These are phyloP conservation scores for Zygaena filipendulae DNA, from an alignment of 2,888 invertebrate species.

Conservation along the genomic window DNA sequence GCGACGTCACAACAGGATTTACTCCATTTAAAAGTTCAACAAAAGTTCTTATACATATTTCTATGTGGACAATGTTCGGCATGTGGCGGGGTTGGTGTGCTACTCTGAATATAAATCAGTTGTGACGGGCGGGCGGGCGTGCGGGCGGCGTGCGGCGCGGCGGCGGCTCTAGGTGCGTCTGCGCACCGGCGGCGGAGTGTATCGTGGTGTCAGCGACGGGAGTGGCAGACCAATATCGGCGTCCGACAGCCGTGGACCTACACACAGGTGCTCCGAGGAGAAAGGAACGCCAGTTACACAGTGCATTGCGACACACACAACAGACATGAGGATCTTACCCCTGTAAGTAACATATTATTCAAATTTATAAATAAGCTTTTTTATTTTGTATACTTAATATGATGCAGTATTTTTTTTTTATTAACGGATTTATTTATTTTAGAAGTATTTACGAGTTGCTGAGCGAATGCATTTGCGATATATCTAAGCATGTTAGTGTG, in stretches of 20 bases:
- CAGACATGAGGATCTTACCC: conserved; percentile 51
- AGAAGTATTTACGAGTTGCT: too few relatives aligned
- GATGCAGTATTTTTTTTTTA: too few relatives aligned
- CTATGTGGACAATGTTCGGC: conserved; percentile 32
- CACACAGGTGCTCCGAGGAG: conserved; percentile 38
- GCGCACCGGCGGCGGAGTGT: too few relatives aligned
- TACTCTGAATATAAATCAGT: conserved; percentile 40
- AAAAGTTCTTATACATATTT: conserved; percentile 25
- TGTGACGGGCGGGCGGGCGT: conserved; percentile 27
- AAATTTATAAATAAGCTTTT: background rate
- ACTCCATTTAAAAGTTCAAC: conserved; percentile 20
- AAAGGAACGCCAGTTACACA: conserved; percentile 42
- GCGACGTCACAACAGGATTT: conserved; percentile 29
- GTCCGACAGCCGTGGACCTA: conserved; percentile 52
- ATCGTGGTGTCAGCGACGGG: conserved; percentile 31
- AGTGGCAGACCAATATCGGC: conserved; percentile 52
- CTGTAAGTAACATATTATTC: conserved; percentile 41
- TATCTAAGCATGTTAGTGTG: too few relatives aligned
- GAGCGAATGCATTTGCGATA: conserved; percentile 53
- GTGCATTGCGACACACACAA: conserved; percentile 31
- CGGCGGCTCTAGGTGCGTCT: conserved; percentile 21
- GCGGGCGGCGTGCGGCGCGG: too few relatives aligned
- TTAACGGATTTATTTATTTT: too few relatives aligned
- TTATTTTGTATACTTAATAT: too few relatives aligned
- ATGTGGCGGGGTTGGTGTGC: conserved; percentile 27